Evolutionary conservation across 2,888 invertebrate species (phyloP).

Genomic region (Cheilosia pagana): DNA sequence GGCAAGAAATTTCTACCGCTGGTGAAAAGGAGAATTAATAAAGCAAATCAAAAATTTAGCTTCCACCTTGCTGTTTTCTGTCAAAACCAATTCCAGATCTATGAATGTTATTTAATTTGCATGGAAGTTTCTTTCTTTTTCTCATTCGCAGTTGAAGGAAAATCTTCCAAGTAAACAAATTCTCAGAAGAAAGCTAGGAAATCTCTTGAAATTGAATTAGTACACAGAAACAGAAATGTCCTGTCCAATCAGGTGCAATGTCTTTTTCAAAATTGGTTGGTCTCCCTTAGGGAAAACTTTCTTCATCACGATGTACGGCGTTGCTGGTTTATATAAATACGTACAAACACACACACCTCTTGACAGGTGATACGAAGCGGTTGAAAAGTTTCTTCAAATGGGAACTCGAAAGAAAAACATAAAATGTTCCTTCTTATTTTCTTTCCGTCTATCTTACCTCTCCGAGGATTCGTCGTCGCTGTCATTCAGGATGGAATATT

Average conservation of each 20-base stretch:
- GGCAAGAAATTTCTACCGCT: no score
- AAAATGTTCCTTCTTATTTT: constrained; percentile 44
- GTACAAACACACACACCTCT: background rate
- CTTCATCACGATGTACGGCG: background rate
- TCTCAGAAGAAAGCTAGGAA: background rate
- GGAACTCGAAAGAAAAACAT: background rate
- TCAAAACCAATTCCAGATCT: no score
- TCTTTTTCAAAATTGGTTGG: constrained; percentile 23
- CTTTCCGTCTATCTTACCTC: constrained; percentile 16
- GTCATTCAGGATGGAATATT: constrained; percentile 12
- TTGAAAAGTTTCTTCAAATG: constrained; percentile 44
- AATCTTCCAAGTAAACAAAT: background rate
- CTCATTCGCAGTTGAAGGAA: background rate
- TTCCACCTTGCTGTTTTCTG: no score
- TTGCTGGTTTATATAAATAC: background rate
- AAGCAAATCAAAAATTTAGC: no score
- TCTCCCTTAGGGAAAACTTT: background rate
- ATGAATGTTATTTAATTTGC: no score
- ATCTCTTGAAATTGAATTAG: constrained; percentile 45
- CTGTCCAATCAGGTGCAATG: constrained; percentile 59
- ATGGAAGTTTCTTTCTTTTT: no score
- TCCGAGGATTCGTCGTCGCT: background rate
- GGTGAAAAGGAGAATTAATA: no score
- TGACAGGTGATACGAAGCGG: constrained; percentile 57
- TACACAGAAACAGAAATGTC: constrained; percentile 1